Evolutionary conservation across 2,113 vertebrate genomes (phyloP), one percentile per base, ranked within the genome.

Genomic region (Cercopithecus mona): DNA sequence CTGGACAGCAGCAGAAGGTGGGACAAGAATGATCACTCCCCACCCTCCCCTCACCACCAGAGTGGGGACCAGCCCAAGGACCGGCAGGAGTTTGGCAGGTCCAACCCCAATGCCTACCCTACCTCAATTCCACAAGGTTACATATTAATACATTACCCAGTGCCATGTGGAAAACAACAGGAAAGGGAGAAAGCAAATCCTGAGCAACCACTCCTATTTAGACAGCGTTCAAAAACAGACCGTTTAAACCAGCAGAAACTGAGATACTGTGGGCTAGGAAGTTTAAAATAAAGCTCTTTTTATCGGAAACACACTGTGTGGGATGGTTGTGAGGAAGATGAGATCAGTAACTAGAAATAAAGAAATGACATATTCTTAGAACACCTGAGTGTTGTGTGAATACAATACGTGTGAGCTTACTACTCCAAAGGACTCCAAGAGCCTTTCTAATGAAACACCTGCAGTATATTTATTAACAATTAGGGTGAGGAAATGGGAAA

Each of bases 401-500:
- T 64, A 64, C 61, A 93, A 68, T 82, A 85, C 27, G 2, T 68
- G 76, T 72, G 75, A 92, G 90, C 52, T 90, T 82, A 70, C 76
- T 88, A 92, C 75, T 87, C 96, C 75, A 66, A 93, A 97, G 45
- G 93, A 92, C 92, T 84, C 87, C 27, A 79, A 43, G 70, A 97
- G 48, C 43, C 84, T 73, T 22, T 78, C 70, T 96, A 97, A 97
- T 97, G 90, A 97, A 97, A 97, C 94, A 97, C 90, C 96, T 98
- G 97, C 96, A 94, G 72, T 90, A 88, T 85, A 95, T 97, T 97
- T 98, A 96, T 96, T 96, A 96, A 59, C 90, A 97, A 96, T 97
- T 96, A 97, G 40, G 38, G 76, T 48, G 90, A 95, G 61, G 87
- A 96, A 98, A 97, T 85, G 96, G 95, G 90, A 64, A 95, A 93